Conservation (phyloP, 2,797 vertebrate genomes). For the Taeniopygia guttata region DNA sequence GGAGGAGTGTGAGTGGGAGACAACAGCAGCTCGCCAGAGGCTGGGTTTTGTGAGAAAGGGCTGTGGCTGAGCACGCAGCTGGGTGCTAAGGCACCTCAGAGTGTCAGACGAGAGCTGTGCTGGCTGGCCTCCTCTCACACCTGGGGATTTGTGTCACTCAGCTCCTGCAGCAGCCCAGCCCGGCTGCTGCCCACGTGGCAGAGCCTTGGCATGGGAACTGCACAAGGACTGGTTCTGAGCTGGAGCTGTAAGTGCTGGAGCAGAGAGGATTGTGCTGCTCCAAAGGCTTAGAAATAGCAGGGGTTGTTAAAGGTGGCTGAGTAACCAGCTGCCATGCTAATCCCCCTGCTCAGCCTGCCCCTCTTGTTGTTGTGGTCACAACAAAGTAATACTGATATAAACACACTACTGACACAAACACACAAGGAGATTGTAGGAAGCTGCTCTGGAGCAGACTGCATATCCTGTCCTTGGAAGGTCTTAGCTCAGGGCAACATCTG, state of each 20-base stretch:
- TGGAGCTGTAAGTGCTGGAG: background rate
- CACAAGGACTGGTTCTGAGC: background rate
- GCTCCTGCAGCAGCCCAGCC: background rate
- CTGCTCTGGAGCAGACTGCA: background rate
- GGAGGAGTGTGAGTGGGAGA: background rate
- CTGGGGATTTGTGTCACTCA: constrained; percentile 35
- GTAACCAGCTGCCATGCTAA: background rate
- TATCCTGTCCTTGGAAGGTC: background rate
- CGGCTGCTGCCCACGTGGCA: background rate
- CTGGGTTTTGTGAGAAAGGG: background rate
- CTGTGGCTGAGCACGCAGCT: background rate
- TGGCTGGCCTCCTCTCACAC: constrained; percentile 15
- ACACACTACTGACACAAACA: background rate
- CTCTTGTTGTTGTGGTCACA: background rate
- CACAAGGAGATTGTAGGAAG: background rate
- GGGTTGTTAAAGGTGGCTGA: background rate
- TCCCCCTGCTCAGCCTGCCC: background rate
- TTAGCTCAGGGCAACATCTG: background rate
- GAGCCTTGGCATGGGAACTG: background rate
- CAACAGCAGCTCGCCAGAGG: background rate
- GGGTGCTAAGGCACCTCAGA: background rate
- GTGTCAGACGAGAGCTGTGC: background rate
- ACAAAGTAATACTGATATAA: background rate
- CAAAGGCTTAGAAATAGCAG: background rate
- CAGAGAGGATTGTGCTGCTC: background rate